These are phyloP conservation scores for Nomada hirtipes DNA, from an alignment of 2,888 invertebrate genomes.

Conservation along the genomic window DNA sequence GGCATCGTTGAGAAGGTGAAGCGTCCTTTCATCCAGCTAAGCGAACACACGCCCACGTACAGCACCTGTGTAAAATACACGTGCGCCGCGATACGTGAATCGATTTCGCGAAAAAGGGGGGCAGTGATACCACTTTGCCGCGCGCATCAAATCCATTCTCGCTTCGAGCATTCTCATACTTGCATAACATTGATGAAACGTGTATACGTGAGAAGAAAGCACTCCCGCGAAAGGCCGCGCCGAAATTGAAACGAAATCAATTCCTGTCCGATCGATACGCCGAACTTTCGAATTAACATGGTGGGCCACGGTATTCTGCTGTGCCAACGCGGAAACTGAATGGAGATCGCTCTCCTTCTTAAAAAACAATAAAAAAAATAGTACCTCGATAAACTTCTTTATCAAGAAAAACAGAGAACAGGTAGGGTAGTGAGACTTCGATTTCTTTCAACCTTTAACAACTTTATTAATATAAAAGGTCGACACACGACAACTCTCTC, in stretches of 20 bases:
- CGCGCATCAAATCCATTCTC: constrained; percentile 55
- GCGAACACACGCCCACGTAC: constrained; percentile 1
- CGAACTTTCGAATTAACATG: background rate
- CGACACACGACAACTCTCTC: no score
- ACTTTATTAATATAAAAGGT: no score
- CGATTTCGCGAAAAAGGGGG: constrained; percentile 63
- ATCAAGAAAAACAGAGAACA: no score
- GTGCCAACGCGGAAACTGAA: constrained; percentile 11
- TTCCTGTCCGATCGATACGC: background rate
- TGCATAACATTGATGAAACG: constrained; percentile 42
- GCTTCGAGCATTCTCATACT: constrained; percentile 40
- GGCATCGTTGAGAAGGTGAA: constrained; percentile 32
- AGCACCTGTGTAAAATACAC: constrained; percentile 25
- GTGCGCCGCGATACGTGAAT: constrained; percentile 57
- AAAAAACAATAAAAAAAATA: background rate
- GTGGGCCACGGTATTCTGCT: background rate
- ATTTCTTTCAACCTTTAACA: no score
- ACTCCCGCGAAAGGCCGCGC: constrained; percentile 2
- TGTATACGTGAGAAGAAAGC: constrained; percentile 10
- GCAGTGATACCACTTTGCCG: constrained; percentile 53
- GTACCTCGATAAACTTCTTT: background rate
- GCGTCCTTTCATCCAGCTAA: constrained; percentile 10
- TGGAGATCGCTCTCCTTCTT: background rate
- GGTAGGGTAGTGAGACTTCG: no score
- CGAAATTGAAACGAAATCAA: constrained; percentile 2